Conservation (phyloP, 1,140 invertebrate genomes). For the Harlomillsia oculata region DNA sequence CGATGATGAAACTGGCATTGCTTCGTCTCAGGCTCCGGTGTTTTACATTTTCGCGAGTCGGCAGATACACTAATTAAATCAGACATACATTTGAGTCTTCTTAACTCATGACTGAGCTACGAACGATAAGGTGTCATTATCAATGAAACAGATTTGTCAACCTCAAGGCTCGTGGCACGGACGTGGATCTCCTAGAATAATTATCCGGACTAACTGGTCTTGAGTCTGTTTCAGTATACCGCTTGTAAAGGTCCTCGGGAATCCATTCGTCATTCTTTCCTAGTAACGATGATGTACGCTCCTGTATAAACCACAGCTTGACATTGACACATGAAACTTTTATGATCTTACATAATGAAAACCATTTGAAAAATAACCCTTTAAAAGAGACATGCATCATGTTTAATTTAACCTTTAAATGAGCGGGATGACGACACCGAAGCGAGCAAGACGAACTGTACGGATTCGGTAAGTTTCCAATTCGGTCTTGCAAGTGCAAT, state of each 20-base stretch:
- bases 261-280: constrained; percentile 29
- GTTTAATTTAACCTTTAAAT: constrained; percentile 6
- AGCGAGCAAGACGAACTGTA: constrained; percentile 15
- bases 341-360: background rate
- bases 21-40: constrained; percentile 30
- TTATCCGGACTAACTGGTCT: constrained; percentile 27
- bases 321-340: background rate
- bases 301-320: background rate
- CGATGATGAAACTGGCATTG: constrained; percentile 28
- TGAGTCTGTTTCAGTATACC: constrained; percentile 34
- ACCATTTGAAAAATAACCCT: too few species aligned
- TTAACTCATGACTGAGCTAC: background rate
- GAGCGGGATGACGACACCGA: constrained; percentile 13
- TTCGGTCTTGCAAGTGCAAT: constrained; percentile 11
- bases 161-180: constrained; percentile 1
- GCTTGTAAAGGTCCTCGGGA: constrained; percentile 30
- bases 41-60: constrained; percentile 27
- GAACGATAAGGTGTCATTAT: background rate
- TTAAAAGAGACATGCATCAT: background rate
- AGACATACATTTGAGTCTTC: background rate
- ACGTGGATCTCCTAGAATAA: constrained; percentile 1
- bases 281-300: background rate
- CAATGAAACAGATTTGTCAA: background rate
- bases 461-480: constrained; percentile 4
- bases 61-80: background rate